These are phyloP conservation scores for Ciona savignyi DNA, from an alignment of 23 tunicate genomes.

Conservation along the genomic window DNA sequence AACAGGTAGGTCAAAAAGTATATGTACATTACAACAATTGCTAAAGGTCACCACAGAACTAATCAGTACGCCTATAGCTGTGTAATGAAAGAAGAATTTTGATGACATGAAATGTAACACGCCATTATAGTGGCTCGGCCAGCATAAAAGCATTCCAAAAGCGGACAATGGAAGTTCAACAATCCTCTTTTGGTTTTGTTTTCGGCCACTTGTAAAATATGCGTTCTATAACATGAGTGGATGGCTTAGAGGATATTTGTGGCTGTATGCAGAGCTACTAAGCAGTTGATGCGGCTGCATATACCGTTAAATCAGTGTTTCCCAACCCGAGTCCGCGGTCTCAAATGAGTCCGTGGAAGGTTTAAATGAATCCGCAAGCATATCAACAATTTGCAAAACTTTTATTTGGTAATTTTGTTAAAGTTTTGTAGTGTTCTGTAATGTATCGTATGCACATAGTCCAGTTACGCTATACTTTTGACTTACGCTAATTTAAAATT, in stretches of 20 bases:
- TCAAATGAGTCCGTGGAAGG: too few species aligned
- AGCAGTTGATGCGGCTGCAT: too few species aligned
- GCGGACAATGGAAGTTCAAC: background rate
- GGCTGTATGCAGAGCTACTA: too few species aligned
- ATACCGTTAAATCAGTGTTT: too few species aligned
- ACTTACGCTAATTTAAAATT: too few species aligned
- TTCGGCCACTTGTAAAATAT: background rate
- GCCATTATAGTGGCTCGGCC: background rate
- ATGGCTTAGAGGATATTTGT: background rate
- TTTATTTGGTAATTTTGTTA: too few species aligned
- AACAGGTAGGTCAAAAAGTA: background rate
- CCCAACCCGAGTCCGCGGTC: too few species aligned
- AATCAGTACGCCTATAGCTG: background rate
- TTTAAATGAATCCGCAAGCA: too few species aligned
- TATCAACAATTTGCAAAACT: too few species aligned
- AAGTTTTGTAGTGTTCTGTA: too few species aligned
- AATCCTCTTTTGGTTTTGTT: background rate
- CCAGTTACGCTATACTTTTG: too few species aligned
- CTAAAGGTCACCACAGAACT: background rate
- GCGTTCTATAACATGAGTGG: background rate
- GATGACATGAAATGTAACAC: background rate
- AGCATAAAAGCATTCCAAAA: background rate
- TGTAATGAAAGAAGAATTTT: background rate
- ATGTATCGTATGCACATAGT: too few species aligned
- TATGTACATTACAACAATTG: background rate